Conservation (phyloP, 2,888 invertebrate genomes). For the Diarsia dahlii region DNA sequence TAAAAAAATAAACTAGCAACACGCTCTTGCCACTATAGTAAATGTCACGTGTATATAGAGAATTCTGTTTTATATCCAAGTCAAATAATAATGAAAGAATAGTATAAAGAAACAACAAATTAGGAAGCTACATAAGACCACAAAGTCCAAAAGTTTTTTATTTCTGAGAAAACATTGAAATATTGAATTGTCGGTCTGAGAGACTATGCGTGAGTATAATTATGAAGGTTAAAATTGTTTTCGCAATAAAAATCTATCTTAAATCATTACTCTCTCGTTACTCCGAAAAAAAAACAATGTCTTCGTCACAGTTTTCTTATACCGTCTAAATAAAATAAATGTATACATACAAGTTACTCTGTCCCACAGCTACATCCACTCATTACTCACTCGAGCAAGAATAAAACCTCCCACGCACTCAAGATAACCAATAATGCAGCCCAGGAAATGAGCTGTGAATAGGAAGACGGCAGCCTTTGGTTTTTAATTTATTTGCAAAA, state of each 20-base stretch:
- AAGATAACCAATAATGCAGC: conserved; percentile 82
- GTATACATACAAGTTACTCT: too few relatives aligned
- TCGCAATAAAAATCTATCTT: too few relatives aligned
- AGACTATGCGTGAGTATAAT: too few relatives aligned
- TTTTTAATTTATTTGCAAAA: too few relatives aligned
- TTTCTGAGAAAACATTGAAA: too few relatives aligned
- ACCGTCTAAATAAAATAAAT: too few relatives aligned
- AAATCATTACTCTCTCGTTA: neutral
- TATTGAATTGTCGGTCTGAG: too few relatives aligned
- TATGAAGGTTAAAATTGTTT: too few relatives aligned
- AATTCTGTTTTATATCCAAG: neutral
- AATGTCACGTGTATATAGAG: neutral
- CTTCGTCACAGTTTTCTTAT: neutral
- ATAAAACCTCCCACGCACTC: conserved; percentile 5
- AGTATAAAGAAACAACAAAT: too few relatives aligned
- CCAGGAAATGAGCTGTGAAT: conserved; percentile 88
- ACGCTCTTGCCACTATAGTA: neutral
- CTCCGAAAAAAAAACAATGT: neutral
- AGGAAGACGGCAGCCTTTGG: conserved; percentile 79
- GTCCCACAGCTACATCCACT: neutral
- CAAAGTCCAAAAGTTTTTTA: too few relatives aligned
- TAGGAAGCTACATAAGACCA: too few relatives aligned
- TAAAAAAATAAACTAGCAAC: neutral
- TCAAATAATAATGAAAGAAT: neutral
- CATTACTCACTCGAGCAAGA: neutral